These are phyloP conservation scores for Stomorhina lunata DNA, from an alignment of 2,888 invertebrate species.

Conservation along the genomic window DNA sequence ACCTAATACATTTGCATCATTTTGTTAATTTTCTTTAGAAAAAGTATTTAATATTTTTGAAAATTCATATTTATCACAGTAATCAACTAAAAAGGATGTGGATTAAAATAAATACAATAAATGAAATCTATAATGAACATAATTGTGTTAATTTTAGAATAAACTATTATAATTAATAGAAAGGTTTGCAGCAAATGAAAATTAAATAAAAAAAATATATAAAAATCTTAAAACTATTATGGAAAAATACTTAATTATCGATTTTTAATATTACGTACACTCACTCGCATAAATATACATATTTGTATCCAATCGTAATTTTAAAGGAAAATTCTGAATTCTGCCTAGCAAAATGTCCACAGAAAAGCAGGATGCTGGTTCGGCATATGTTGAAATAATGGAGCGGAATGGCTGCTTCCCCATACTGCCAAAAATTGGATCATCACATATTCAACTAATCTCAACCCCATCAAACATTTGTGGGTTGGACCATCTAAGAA, in stretches of 20 bases:
- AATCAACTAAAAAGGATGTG: conserved; percentile 28
- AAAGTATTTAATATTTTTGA: not conserved
- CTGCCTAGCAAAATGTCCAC: too few relatives aligned
- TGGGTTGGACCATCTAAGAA: too few relatives aligned
- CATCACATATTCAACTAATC: too few relatives aligned
- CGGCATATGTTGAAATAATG: too few relatives aligned
- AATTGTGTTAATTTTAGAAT: not conserved
- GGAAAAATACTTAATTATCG: conserved; percentile 20
- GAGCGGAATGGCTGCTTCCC: too few relatives aligned
- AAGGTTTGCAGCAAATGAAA: not conserved
- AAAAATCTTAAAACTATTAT: conserved; percentile 33
- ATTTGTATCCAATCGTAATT: too few relatives aligned
- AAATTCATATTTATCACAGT: conserved; percentile 58
- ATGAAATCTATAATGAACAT: conserved; percentile 1
- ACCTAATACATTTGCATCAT: not conserved
- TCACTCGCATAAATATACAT: too few relatives aligned
- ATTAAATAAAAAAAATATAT: conserved; percentile 22
- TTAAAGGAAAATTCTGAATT: too few relatives aligned
- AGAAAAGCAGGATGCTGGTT: too few relatives aligned
- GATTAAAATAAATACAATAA: conserved; percentile 4
- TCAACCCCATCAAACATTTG: too few relatives aligned
- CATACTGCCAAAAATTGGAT: too few relatives aligned
- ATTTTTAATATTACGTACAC: not conserved
- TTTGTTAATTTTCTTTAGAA: not conserved
- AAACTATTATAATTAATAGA: not conserved